Base-by-base conservation (phyloP, 2,888 invertebrate genomes). In the Agonopterix arenella region DNA sequence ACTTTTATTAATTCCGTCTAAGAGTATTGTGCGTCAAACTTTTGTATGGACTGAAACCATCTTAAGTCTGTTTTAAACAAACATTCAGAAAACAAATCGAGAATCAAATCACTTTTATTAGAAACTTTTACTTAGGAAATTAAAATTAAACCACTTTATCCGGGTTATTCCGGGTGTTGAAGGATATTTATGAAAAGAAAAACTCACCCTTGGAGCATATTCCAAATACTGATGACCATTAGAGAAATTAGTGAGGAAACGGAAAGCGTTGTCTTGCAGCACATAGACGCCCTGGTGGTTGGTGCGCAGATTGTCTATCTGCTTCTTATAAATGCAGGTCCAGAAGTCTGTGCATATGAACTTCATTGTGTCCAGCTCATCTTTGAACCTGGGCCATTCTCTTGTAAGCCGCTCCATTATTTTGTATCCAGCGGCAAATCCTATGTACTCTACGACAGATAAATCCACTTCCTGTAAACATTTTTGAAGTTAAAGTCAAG, bases 261-360 rank as follows among this genome's bases (percentile, higher is more conserved):
- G 91, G 80, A 99, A 99, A 51, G 94, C 93, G 85, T 98, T 98
- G 76, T 99, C 99, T 81, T 98, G 98, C 13, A 99, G 90, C 8
- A 99, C 98, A 88, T 99, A 99, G 48, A 98, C 97, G 8, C 99
- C 99, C 85, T 98, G 96, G 79, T 99, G 98, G 82, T 99, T 99
- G 18, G 99, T 99, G 59, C 97, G 89, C 47, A 99, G 89, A 80
- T 99, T 99, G 75, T 99, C 99, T 50, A 99, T 97, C 89, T 98
- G 99, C 77, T 99, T 99, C 69, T 98, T 98, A 77, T 98, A 99
- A 38, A 99, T 93, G 41, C 96, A 93, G n/a, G 95, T 95, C 99
- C 99, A 99, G 74, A 99, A 98, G 73, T 99, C 99, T 50, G 99
- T 99, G 76, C 99, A 99, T 49, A 99, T 96, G 67, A 98, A 99